These are phyloP conservation scores for Helicoverpa zea DNA, from an alignment of 1,140 invertebrate genomes.

Conservation along the genomic window DNA sequence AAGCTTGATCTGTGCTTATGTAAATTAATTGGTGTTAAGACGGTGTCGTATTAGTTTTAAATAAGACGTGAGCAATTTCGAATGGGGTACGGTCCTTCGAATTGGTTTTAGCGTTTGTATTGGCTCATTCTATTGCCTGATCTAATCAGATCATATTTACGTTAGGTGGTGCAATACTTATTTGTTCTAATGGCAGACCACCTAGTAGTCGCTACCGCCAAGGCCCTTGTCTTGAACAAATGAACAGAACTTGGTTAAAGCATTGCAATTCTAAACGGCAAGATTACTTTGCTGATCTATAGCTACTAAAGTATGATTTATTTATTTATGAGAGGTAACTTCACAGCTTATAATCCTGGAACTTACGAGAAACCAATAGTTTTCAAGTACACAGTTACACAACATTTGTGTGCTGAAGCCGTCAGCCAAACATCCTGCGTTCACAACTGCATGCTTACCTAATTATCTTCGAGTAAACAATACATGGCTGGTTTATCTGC, in stretches of 20 bases:
- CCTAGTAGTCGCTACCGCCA: too few species aligned
- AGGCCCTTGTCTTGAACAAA: too few species aligned
- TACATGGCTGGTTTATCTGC: neutral
- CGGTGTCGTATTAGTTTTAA: neutral
- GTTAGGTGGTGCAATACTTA: too few species aligned
- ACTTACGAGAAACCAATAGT: too few species aligned
- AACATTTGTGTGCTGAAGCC: neutral
- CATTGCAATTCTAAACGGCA: neutral
- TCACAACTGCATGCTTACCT: neutral
- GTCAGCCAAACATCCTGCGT: neutral
- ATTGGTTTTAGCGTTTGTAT: neutral
- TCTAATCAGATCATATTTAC: neutral
- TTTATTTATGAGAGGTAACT: too few species aligned
- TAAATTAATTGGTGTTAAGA: neutral
- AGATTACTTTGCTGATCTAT: too few species aligned
- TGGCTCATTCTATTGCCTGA: neutral
- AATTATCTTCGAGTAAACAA: neutral
- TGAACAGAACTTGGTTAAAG: neutral
- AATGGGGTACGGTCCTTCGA: neutral
- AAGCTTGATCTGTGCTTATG: neutral
- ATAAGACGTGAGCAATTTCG: neutral
- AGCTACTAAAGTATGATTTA: too few species aligned
- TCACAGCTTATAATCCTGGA: too few species aligned
- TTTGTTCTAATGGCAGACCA: too few species aligned
- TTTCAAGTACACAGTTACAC: too few species aligned